Evolutionary conservation across 1,140 invertebrate genomes (phyloP), one percentile per base, ranked within the genome.

Genomic region (Listronotus oregonensis): DNA sequence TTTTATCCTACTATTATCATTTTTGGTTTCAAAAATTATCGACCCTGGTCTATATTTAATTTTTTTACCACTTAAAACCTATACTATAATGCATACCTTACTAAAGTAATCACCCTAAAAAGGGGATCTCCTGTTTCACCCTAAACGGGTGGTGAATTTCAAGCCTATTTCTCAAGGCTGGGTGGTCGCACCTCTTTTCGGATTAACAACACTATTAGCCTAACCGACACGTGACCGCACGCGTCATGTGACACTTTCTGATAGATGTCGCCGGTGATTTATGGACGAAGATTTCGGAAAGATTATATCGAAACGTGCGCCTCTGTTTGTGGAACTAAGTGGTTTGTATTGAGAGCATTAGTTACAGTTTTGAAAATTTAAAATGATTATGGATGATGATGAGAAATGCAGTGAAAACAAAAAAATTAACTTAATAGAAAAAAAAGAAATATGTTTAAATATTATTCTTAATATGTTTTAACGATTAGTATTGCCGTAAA

Each of bases 151-250:
- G 31, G 57, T 27, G 39, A 47, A 60, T 50, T 58, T 58, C 40
- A 46, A 18, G 17, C 56, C 58, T 17, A 27, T 51, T 68, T 69
- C 60, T 64, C 68, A 70, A 64, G 64, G 59, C 56, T 34, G 64
- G 68, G 68, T 70, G 68, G 68, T 56, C 68, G 37, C 64, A 55
- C 43, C 64, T 70, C 68, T 70, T 66, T 39, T 52, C 64, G 64
- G 68, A 66, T 70, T 70, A 70, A 70, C 68, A 70, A 66, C 64
- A 66, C 68, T 70, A 70, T 70, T 70, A 70, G 60, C 68, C 59
- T 70, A 70, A 70, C 68, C 60, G 68, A 46, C 68, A 70, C 68
- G 68, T 70, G 68, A 47, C 55, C 12, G 54, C 55, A 49, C 57
- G 49, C 55, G 64, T 39, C 50, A 44, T 34, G 56, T 44, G 57